Conservation (phyloP, 1,140 invertebrate species). For the Pogonognathellus flavescens region DNA sequence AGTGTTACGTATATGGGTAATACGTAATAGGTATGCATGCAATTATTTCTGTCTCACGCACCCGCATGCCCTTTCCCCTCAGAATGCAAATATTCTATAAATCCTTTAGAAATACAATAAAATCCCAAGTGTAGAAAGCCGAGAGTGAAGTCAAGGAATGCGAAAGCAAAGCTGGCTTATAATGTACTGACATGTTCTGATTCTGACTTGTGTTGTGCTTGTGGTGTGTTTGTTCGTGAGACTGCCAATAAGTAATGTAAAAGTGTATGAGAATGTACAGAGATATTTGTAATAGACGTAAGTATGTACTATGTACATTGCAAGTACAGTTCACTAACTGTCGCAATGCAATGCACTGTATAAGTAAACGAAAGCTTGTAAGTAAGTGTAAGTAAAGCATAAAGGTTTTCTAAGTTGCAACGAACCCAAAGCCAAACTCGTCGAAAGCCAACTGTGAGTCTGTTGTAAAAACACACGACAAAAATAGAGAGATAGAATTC, state of each 20-base stretch:
- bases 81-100: conserved; percentile 34
- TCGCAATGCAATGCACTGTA: background rate
- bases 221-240: background rate
- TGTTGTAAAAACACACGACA: conserved; percentile 35
- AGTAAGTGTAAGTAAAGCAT: background rate
- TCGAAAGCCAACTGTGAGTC: conserved; percentile 33
- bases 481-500: conserved; percentile 21
- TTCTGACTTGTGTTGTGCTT: background rate
- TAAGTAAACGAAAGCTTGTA: background rate
- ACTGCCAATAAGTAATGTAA: background rate
- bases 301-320: background rate
- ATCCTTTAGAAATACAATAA: conserved; percentile 5
- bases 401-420: conserved; percentile 43
- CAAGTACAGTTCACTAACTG: background rate
- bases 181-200: background rate
- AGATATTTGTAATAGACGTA: background rate
- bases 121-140: background rate
- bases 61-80: conserved; percentile 42
- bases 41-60: background rate
- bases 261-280: background rate
- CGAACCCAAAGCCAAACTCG: conserved; percentile 41
- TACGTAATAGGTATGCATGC: background rate
- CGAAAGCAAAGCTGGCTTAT: background rate
- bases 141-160: background rate
- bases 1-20: background rate